phyloP scores from a whole-genome alignment of 2,113 vertebrate genomes.

The Chloropsis cyanopogon region DNA sequence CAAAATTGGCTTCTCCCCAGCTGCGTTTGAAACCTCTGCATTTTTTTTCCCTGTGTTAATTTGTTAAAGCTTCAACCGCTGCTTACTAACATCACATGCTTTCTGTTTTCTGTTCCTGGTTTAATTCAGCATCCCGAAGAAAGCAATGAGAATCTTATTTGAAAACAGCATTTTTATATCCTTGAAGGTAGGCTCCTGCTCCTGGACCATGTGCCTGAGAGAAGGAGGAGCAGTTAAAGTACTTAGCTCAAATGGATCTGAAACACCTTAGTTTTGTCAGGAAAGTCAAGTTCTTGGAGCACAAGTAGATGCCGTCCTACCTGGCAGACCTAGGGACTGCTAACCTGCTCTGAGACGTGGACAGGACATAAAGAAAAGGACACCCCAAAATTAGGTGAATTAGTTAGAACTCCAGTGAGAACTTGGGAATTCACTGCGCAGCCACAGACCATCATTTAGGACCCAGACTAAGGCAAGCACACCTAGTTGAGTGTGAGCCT shows the following conservation, averaged over 20 bases:
- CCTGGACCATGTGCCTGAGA: background rate
- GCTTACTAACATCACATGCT: background rate
- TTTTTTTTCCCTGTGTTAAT: background rate
- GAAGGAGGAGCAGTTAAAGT: background rate
- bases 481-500: background rate
- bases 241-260: background rate
- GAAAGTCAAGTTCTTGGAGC: background rate
- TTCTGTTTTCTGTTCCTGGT: background rate
- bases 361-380: background rate
- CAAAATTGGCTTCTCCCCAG: background rate
- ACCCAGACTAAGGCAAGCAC: background rate
- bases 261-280: background rate
- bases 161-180: background rate
- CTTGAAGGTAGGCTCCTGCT: background rate
- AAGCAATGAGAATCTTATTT: slow-evolving; percentile 3
- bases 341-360: background rate
- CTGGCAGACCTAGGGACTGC: background rate
- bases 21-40: background rate
- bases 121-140: background rate
- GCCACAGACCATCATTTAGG: background rate
- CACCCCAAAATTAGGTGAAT: background rate
- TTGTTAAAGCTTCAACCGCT: background rate
- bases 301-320: background rate
- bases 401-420: background rate
- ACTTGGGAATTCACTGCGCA: background rate